Percentiles rank a stretch among this genome's conserved stretches.
Conservation (phyloP, 2,797 vertebrate species). For the Semaprochilodus insignis region DNA sequence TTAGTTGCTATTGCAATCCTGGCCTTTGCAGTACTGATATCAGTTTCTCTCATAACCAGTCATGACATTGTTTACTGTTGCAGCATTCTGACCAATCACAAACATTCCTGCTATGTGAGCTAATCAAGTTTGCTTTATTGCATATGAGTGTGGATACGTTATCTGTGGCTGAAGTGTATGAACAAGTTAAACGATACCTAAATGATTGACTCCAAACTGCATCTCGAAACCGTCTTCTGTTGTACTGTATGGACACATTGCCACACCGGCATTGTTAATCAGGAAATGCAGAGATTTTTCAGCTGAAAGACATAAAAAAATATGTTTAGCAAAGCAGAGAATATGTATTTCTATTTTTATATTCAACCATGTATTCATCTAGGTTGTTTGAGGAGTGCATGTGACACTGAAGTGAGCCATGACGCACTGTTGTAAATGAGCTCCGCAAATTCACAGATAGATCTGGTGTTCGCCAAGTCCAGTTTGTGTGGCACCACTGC, state of each 20-base stretch:
- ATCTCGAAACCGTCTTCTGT: conserved; percentile 78
- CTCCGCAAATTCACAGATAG: conserved; percentile 80
- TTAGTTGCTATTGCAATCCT: background rate
- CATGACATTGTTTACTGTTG: no score
- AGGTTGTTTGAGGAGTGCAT: background rate
- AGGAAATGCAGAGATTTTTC: conserved; percentile 77
- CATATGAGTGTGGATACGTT: no score
- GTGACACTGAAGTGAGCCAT: background rate
- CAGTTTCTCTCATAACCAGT: no score
- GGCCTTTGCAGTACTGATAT: background rate
- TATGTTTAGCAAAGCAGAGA: background rate
- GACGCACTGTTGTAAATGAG: conserved; percentile 77
- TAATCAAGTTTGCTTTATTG: no score
- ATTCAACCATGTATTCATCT: background rate
- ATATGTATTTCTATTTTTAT: background rate
- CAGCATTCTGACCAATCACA: no score
- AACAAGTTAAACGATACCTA: conserved; percentile 65
- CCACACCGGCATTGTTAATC: conserved; percentile 82
- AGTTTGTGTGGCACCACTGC: conserved; percentile 74
- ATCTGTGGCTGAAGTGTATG: no score
- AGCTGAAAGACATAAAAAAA: conserved; percentile 65
- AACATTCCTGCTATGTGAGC: no score
- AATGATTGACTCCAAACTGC: conserved; percentile 82
- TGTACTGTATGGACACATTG: conserved; percentile 67
- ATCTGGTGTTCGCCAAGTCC: conserved; percentile 79